A percentile compares a stretch with the other conserved stretches of the same genome.
These are phyloP conservation scores for Cryptocephalus primarius DNA, from an alignment of 2,888 invertebrate genomes.

Conservation along the genomic window DNA sequence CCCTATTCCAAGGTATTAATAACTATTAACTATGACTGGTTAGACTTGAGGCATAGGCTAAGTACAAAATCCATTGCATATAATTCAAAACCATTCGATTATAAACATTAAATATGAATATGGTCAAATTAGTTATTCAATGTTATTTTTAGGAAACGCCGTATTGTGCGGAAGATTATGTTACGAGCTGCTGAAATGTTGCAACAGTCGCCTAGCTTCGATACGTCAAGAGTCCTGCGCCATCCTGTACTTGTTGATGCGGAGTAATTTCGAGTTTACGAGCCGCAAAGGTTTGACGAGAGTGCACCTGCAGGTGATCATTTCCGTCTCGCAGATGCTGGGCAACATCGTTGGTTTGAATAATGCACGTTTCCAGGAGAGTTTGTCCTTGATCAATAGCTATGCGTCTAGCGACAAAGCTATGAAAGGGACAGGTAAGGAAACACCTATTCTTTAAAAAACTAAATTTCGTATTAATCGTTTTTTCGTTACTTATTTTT, in stretches of 20 bases:
- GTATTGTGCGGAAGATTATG: slow-evolving; percentile 71
- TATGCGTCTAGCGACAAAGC: slow-evolving; percentile 88
- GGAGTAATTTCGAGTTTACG: slow-evolving; percentile 87
- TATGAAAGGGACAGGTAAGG: slow-evolving; percentile 79
- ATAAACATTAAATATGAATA: too few species aligned
- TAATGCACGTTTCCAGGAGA: slow-evolving; percentile 91
- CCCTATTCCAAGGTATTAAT: slow-evolving; percentile 64
- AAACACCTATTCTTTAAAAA: background rate
- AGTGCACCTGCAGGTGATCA: slow-evolving; percentile 88
- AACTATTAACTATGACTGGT: background rate
- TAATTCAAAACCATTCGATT: too few species aligned
- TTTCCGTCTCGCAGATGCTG: slow-evolving; percentile 88
- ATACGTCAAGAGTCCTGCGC: slow-evolving; percentile 87
- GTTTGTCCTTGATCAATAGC: slow-evolving; percentile 82
- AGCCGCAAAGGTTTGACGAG: slow-evolving; percentile 73
- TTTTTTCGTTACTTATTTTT: background rate
- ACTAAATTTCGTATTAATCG: background rate
- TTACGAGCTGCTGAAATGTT: slow-evolving; percentile 68
- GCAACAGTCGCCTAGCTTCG: slow-evolving; percentile 74
- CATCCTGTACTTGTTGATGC: slow-evolving; percentile 82
- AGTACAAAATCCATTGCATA: too few species aligned
- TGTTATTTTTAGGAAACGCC: slow-evolving; percentile 58
- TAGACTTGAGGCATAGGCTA: too few species aligned
- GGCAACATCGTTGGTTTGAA: slow-evolving; percentile 85
- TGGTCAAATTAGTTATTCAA: too few species aligned